These are phyloP conservation scores for Acanthosoma haemorrhoidale DNA, from an alignment of 2,888 invertebrate genomes.

Conservation along the genomic window DNA sequence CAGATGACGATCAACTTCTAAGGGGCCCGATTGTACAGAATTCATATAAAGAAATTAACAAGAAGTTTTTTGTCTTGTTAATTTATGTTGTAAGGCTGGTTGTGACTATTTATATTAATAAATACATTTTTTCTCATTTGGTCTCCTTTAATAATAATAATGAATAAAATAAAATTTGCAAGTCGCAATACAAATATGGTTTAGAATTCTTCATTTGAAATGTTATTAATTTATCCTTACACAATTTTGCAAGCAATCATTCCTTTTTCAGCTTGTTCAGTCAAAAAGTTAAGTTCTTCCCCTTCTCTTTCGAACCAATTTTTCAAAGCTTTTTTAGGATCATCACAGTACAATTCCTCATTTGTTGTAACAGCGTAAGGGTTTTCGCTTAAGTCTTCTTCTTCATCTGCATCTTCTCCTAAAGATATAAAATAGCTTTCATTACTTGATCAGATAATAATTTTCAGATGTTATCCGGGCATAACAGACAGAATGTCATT, in stretches of 20 bases:
- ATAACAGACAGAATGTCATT: too few relatives aligned
- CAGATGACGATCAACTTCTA: too few relatives aligned
- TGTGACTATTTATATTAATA: too few relatives aligned
- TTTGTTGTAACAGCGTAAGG: constrained; percentile 75
- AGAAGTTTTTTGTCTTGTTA: too few relatives aligned
- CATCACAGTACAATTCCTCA: constrained; percentile 84
- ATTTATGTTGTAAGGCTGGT: too few relatives aligned
- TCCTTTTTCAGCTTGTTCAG: constrained; percentile 77
- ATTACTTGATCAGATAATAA: too few relatives aligned
- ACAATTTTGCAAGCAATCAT: constrained; percentile 74
- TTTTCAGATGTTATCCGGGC: too few relatives aligned
- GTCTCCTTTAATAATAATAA: not conserved
- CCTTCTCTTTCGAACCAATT: constrained; percentile 94
- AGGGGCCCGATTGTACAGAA: too few relatives aligned
- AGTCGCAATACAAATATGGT: not conserved
- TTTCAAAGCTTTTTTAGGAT: constrained; percentile 90
- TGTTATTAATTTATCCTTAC: constrained; percentile 48
- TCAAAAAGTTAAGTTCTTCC: constrained; percentile 75
- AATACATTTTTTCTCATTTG: too few relatives aligned
- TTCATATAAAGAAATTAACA: too few relatives aligned
- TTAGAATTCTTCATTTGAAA: not conserved
- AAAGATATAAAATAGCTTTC: constrained; percentile 25
- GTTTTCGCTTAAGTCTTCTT: constrained; percentile 72
- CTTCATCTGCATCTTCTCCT: constrained; percentile 83
- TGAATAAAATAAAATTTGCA: not conserved